Percentiles rank a stretch among this genome's conserved stretches.
These are phyloP conservation scores for Coreoperca whiteheadi DNA, from an alignment of 2,113 vertebrate species.

Conservation along the genomic window DNA sequence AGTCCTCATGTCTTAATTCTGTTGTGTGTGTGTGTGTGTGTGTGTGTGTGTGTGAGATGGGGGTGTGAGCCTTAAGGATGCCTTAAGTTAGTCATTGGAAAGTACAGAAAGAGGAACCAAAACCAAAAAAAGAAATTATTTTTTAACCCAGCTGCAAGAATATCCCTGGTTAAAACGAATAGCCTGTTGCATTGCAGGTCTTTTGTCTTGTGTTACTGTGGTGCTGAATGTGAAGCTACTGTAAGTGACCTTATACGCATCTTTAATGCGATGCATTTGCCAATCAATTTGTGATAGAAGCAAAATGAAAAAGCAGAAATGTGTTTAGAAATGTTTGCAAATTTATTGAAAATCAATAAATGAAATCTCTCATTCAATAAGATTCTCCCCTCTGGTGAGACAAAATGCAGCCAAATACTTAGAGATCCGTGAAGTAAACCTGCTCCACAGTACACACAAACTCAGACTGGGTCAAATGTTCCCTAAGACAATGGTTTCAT, in stretches of 20 bases:
- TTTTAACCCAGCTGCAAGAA: not conserved
- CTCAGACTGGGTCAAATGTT: not conserved
- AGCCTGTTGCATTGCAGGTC: not conserved
- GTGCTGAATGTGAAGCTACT: not conserved
- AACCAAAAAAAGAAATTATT: constrained; percentile 10
- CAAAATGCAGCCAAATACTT: not conserved
- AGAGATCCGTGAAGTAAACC: not conserved
- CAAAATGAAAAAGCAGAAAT: not conserved
- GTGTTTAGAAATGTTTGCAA: too few species aligned
- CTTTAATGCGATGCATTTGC: not conserved
- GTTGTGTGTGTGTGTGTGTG: not conserved
- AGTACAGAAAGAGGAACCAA: constrained; percentile 39
- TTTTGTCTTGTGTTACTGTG: not conserved
- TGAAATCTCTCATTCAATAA: not conserved
- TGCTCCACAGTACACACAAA: not conserved
- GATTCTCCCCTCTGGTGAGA: not conserved
- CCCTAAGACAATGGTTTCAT: constrained; percentile 1
- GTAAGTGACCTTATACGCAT: not conserved
- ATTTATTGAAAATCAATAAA: not conserved
- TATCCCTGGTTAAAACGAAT: not conserved
- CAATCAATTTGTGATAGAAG: not conserved
- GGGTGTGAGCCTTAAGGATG: not conserved
- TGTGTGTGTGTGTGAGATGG: not conserved
- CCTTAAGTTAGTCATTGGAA: constrained; percentile 3
- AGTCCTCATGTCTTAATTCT: not conserved